phyloP scores from a whole-genome alignment of 2,113 vertebrate species.

The Andinoacara biseriatus region DNA sequence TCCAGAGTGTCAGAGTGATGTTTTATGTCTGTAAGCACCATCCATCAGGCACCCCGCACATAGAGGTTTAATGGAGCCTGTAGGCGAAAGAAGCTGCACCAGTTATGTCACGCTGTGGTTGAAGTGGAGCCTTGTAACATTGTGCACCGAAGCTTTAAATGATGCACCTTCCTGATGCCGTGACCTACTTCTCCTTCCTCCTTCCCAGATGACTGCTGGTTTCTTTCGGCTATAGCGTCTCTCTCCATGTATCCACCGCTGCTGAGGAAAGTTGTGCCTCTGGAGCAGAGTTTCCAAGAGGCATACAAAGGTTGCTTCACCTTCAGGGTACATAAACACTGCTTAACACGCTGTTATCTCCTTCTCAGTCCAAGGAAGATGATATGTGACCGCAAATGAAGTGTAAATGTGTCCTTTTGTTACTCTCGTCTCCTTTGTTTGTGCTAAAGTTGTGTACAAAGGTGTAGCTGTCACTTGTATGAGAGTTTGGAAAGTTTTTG shows the following conservation, averaged over 20 bases:
- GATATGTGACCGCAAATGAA: background rate
- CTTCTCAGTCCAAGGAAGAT: background rate
- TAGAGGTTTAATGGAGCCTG: background rate
- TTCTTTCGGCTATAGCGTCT: conserved; percentile 81
- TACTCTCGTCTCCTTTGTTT: background rate
- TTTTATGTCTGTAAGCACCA: too few species aligned
- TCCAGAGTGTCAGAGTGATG: too few species aligned
- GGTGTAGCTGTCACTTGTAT: background rate
- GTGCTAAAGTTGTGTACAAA: background rate
- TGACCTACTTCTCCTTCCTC: background rate
- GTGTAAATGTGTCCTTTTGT: background rate
- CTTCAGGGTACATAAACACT: conserved; percentile 71
- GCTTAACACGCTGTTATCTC: background rate
- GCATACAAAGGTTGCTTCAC: conserved; percentile 77
- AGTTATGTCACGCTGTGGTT: background rate
- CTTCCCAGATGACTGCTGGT: conserved; percentile 82
- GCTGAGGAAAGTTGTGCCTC: conserved; percentile 76
- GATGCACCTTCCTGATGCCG: background rate
- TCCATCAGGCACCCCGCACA: background rate
- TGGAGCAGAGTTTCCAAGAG: conserved; percentile 69
- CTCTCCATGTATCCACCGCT: conserved; percentile 71
- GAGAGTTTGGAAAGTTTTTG: background rate
- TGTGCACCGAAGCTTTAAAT: background rate
- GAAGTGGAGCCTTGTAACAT: background rate
- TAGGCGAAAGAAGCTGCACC: background rate